Evolutionary conservation across 1,140 invertebrate species (phyloP).

Genomic region (Mizuhopecten yessoensis): DNA sequence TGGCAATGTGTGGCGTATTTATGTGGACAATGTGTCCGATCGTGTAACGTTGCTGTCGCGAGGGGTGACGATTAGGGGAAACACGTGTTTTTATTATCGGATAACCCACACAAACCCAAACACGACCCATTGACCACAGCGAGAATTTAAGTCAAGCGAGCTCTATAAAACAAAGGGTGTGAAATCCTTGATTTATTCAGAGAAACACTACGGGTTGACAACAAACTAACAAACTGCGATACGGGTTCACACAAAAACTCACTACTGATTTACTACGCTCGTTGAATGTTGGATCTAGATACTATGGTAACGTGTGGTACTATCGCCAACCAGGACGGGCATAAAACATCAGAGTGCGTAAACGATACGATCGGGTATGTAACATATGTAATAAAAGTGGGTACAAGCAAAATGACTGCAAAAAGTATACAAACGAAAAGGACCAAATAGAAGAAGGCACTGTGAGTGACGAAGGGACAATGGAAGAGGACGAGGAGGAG

Average conservation of each 20-base stretch:
- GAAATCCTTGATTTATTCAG: neutral
- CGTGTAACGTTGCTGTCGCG: neutral
- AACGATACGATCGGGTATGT: neutral
- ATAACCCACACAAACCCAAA: neutral
- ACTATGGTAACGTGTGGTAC: neutral
- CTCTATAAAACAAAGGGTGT: neutral
- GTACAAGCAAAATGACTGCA: neutral
- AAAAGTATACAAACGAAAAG: neutral
- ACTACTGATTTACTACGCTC: neutral
- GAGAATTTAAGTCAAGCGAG: neutral
- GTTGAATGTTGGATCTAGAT: neutral
- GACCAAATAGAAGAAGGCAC: neutral
- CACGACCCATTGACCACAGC: neutral
- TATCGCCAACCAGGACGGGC: neutral
- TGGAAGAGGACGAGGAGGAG: neutral
- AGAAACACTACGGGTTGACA: constrained; percentile 11
- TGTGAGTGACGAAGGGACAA: neutral
- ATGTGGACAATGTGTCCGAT: constrained; percentile 14
- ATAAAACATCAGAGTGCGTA: neutral
- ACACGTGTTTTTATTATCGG: neutral
- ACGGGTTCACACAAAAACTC: neutral
- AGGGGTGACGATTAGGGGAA: neutral
- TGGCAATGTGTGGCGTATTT: neutral
- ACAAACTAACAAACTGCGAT: constrained; percentile 36
- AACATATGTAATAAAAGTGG: neutral